phyloP scores from a whole-genome alignment of 2,113 vertebrate species.

The Boulengeromyrus knoepffleri region DNA sequence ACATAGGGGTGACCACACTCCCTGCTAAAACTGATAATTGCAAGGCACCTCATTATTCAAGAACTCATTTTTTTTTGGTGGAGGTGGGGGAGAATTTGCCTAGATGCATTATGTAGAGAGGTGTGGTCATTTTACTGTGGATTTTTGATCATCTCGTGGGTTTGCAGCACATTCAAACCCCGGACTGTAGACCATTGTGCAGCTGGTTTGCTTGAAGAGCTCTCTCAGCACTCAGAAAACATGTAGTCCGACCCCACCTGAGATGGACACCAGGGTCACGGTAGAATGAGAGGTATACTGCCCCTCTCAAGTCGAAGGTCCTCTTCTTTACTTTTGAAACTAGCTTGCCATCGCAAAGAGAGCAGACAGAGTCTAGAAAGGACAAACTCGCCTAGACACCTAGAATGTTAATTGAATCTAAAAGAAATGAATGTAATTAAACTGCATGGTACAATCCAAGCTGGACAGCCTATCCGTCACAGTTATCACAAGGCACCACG shows the following conservation, averaged over 20 bases:
- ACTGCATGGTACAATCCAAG: neutral
- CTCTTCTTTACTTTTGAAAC: neutral
- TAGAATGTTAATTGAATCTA: neutral
- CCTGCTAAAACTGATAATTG: neutral
- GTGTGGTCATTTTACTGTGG: neutral
- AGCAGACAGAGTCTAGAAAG: neutral
- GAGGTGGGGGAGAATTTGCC: neutral
- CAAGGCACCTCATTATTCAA: neutral
- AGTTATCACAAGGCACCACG: neutral
- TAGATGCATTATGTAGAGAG: neutral
- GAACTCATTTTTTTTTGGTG: neutral
- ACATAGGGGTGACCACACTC: neutral
- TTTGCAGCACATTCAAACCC: neutral
- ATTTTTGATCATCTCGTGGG: neutral
- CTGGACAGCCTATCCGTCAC: neutral
- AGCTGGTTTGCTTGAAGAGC: neutral
- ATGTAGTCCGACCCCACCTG: neutral
- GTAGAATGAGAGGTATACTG: neutral
- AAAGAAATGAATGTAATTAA: neutral
- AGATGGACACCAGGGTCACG: neutral
- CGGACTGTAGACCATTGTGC: neutral
- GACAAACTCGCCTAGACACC: neutral
- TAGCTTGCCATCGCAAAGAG: neutral
- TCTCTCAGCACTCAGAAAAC: neutral
- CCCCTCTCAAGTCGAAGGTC: neutral